Conservation (phyloP, 2,888 invertebrate species). For the Chloroclysta siterata region DNA sequence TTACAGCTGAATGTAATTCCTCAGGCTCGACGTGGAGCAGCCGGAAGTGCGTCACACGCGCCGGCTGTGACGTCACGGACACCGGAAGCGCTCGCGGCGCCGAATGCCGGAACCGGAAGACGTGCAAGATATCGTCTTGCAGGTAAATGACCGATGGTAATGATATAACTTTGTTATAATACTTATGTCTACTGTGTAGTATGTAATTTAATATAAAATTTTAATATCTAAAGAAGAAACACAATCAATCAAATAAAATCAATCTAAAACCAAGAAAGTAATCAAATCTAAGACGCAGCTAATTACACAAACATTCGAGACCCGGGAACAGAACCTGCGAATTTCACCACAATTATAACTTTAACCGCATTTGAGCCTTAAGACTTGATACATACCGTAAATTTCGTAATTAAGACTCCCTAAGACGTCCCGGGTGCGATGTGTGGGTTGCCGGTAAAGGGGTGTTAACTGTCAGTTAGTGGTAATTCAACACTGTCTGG, state of each 20-base stretch:
- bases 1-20: slow-evolving; percentile 40
- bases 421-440: slow-evolving; percentile 29
- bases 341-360: slow-evolving; percentile 30
- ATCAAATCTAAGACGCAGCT: slow-evolving; percentile 1
- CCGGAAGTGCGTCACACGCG: slow-evolving; percentile 78
- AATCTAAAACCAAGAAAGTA: slow-evolving; percentile 4
- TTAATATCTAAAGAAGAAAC: too few relatives aligned
- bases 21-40: slow-evolving; percentile 52
- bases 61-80: slow-evolving; percentile 76
- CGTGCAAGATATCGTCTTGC: slow-evolving; percentile 68
- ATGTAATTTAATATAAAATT: too few relatives aligned
- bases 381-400: slow-evolving; percentile 35
- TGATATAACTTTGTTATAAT: slow-evolving; percentile 33
- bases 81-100: slow-evolving; percentile 75
- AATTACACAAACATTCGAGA: slow-evolving; percentile 14
- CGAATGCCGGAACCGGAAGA: slow-evolving; percentile 75
- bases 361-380: slow-evolving; percentile 24
- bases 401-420: slow-evolving; percentile 50
- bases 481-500: slow-evolving; percentile 27
- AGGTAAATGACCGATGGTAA: slow-evolving; percentile 68
- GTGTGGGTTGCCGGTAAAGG: slow-evolving; percentile 36
- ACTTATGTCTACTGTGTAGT: background rate
- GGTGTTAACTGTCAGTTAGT: slow-evolving; percentile 45
- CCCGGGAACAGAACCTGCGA: slow-evolving; percentile 16
- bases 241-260: background rate